Conservation (phyloP, 2,888 invertebrate species). For the Himalopsyche anomala region DNA sequence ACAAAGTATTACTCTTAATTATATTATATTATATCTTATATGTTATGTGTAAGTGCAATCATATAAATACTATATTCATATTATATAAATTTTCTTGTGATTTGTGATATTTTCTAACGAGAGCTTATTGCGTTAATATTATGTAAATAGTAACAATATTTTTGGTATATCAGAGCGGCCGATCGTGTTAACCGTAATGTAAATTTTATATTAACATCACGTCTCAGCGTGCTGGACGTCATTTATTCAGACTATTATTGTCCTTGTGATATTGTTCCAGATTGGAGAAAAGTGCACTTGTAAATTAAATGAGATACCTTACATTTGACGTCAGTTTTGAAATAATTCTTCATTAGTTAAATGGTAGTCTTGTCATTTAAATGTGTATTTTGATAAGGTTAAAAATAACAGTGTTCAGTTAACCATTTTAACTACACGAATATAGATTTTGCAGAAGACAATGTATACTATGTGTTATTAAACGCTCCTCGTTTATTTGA, state of each 20-base stretch:
- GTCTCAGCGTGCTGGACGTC: not conserved
- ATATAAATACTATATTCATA: too few species aligned
- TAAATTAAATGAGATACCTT: not conserved
- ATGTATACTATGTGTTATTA: not conserved
- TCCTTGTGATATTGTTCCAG: not conserved
- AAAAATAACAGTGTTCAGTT: not conserved
- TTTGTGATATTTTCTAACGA: not conserved
- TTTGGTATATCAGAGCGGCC: not conserved
- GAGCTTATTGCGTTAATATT: not conserved
- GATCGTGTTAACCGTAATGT: slow-evolving; percentile 1
- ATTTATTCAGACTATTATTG: not conserved
- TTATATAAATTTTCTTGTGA: not conserved
- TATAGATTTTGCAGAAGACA: not conserved
- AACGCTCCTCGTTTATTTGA: not conserved
- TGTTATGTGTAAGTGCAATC: not conserved
- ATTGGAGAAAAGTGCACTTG: not conserved
- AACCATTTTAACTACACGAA: not conserved
- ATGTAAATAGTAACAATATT: not conserved
- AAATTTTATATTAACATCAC: slow-evolving; percentile 4
- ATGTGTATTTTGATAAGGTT: not conserved
- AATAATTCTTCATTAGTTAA: not conserved
- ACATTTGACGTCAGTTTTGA: not conserved
- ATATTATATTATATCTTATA: not conserved
- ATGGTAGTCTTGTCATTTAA: not conserved
- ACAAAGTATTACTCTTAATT: too few species aligned